Evolutionary conservation across 2,113 vertebrate genomes (phyloP), one percentile per base, ranked within the genome.

Genomic region (Excalfactoria chinensis): DNA sequence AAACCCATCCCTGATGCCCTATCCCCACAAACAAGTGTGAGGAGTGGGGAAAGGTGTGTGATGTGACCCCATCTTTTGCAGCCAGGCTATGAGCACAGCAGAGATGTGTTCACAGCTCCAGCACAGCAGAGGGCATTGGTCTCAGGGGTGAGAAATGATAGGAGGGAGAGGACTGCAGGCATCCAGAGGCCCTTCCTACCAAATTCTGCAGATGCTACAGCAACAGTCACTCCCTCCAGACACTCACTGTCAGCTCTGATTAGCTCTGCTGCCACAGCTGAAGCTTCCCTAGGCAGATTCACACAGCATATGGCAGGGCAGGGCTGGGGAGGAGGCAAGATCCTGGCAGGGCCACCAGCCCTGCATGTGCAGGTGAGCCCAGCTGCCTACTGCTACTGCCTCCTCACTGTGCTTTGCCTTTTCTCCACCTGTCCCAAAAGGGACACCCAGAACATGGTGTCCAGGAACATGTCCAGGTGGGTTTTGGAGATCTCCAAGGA

Each of bases 161-260:
- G 5, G 30, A 81, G 15, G 30, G 35, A 66, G 43, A 79, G 12
- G 21, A 66, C 4, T 26, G 12, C 46, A 0, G 1, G 83, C 68
- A 88, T 67, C 46, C 80, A 64, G 71, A 46, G 48, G n/a, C 55
- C 66, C 32, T 90, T 93, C 62, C 68, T 64, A 83, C 89, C 74
- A 88, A 81, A 77, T 23, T 71, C 66, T 49, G 48, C 64, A 72
- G 85, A 78, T 11, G 5, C 71, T 49, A 18, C 26, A 73, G 64
- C 60, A 53, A 91, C 37, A 2, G 1, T 32, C 46, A n/a, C 87
- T 90, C 81, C 81, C 92, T 75, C 35, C 72, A 77, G 92, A 92
- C 82, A 82, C 82, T 89, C 32, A 28, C 89, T 87, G 86, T 95
- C 97, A 88, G 58, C 51, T 63, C 79, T 1, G 14, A 81, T 95